Conservation (phyloP, 2,797 vertebrate genomes). For the Xenops minutus region DNA sequence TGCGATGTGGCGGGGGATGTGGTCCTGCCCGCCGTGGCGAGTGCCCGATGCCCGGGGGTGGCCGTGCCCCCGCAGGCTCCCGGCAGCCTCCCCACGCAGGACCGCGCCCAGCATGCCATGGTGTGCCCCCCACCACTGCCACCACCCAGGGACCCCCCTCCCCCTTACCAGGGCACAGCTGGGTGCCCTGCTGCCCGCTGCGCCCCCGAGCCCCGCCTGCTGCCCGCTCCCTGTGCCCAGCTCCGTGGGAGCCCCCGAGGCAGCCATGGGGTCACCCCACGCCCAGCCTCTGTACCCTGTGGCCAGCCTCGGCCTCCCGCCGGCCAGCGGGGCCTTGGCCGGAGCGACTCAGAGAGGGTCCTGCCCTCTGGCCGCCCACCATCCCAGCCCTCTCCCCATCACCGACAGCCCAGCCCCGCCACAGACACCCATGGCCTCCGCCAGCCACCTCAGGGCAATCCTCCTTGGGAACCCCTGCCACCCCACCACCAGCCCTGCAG, state of each 20-base stretch:
- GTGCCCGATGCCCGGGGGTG: background rate
- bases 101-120: background rate
- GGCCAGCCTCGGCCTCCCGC: background rate
- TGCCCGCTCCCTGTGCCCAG: background rate
- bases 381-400: background rate
- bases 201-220: background rate
- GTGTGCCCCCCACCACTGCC: background rate
- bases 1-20: slow-evolving; percentile 66
- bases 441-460: slow-evolving; percentile 35
- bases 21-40: background rate
- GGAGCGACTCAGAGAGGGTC: background rate
- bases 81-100: slow-evolving; percentile 10
- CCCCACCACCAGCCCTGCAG: slow-evolving; percentile 18
- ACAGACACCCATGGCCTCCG: background rate
- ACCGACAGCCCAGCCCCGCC: background rate
- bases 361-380: background rate
- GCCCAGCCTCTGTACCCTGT: background rate
- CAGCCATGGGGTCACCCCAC: background rate
- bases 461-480: background rate
- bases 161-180: background rate
- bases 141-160: background rate
- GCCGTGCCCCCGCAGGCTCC: background rate
- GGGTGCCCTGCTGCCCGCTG: background rate
- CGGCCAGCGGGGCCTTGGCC: background rate
- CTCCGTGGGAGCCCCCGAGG: background rate